phyloP scores from a whole-genome alignment of 1,140 invertebrate genomes.

The Nylanderia fulva region DNA sequence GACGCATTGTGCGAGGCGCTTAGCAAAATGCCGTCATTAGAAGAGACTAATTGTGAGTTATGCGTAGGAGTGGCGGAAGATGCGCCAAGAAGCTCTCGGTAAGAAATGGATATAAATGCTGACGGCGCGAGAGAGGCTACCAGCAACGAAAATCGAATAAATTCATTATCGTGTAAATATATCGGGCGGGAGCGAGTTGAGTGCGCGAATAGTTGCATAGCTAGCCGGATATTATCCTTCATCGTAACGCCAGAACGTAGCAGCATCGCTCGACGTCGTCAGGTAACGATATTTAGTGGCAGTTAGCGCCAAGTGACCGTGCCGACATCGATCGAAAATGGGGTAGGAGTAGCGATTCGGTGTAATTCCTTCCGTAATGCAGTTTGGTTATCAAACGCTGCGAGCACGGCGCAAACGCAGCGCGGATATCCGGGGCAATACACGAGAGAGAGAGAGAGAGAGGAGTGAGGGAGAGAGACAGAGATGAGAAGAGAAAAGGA shows the following conservation, averaged over 20 bases:
- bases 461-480: neutral
- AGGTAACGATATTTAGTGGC: constrained; percentile 57
- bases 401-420: constrained; percentile 36
- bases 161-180: constrained; percentile 55
- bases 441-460: neutral
- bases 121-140: constrained; percentile 17
- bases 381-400: constrained; percentile 49
- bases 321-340: constrained; percentile 60
- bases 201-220: constrained; percentile 31
- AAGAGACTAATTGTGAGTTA: constrained; percentile 76
- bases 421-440: constrained; percentile 26
- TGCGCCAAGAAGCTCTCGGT: constrained; percentile 50
- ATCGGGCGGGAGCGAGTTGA: constrained; percentile 41
- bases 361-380: constrained; percentile 62
- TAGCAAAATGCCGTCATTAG: constrained; percentile 68
- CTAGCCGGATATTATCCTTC: constrained; percentile 59
- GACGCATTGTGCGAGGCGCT: constrained; percentile 53
- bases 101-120: constrained; percentile 48
- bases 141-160: constrained; percentile 50
- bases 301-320: constrained; percentile 61
- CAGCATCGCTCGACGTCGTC: constrained; percentile 36
- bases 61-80: constrained; percentile 56
- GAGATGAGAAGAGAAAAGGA: neutral
- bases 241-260: constrained; percentile 44
- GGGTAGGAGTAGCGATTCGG: constrained; percentile 46